These are phyloP conservation scores for Octodonta nipae DNA, from an alignment of 2,888 invertebrate genomes.

Conservation along the genomic window DNA sequence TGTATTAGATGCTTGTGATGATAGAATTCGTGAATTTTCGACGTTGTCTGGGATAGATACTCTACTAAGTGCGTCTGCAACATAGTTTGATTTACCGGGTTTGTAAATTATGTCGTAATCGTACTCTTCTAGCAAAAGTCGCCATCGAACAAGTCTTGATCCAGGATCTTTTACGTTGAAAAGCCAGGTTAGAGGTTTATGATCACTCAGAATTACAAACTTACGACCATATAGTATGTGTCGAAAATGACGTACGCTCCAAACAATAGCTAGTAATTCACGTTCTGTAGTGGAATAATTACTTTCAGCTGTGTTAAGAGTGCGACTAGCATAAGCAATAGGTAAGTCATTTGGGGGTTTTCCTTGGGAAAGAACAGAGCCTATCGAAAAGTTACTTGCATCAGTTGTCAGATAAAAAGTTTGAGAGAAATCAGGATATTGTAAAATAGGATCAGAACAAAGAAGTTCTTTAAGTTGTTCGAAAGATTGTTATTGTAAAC, in stretches of 20 bases:
- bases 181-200: slow-evolving; percentile 26
- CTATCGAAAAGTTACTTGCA: slow-evolving; percentile 22
- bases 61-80: slow-evolving; percentile 6
- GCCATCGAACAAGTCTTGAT: slow-evolving; percentile 23
- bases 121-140: slow-evolving; percentile 23
- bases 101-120: slow-evolving; percentile 14
- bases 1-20: no score
- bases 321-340: slow-evolving; percentile 27
- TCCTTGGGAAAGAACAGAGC: no score
- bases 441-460: slow-evolving; percentile 11
- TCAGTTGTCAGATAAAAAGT: slow-evolving; percentile 25
- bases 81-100: slow-evolving; percentile 5
- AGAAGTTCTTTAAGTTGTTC: slow-evolving; percentile 14
- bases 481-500: slow-evolving; percentile 12
- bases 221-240: slow-evolving; percentile 27
- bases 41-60: no score
- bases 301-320: slow-evolving; percentile 22
- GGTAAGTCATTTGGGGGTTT: slow-evolving; percentile 25
- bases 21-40: no score
- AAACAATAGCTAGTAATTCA: slow-evolving; percentile 29
- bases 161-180: slow-evolving; percentile 22
- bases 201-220: slow-evolving; percentile 28
- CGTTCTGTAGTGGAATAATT: slow-evolving; percentile 29
- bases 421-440: slow-evolving; percentile 23
- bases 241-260: slow-evolving; percentile 25